Conservation (phyloP, 35 echinoderm and acorn worm genomes). For the Apostichopus californicus region DNA sequence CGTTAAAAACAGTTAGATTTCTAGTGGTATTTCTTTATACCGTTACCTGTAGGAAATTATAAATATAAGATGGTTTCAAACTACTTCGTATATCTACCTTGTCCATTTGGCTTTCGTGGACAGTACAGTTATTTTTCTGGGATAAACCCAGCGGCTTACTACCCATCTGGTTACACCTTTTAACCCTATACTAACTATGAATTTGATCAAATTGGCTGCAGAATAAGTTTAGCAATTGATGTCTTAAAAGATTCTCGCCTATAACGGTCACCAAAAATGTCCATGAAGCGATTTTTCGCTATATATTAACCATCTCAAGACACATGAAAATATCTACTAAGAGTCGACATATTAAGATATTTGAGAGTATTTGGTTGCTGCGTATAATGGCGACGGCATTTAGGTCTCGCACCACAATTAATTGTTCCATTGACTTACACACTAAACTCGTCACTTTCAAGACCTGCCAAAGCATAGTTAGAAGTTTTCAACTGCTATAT, state of each 20-base stretch:
- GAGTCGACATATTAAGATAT: not conserved
- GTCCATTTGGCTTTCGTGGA: not conserved
- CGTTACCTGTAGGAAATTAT: too few relatives aligned
- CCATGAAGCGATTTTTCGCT: not conserved
- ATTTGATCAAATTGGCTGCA: not conserved
- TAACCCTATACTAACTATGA: not conserved
- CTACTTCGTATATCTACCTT: not conserved
- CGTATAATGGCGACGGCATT: too few relatives aligned
- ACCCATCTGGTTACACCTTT: not conserved
- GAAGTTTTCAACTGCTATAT: too few relatives aligned
- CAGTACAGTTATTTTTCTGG: not conserved
- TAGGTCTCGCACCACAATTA: too few relatives aligned
- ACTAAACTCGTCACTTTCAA: too few relatives aligned
- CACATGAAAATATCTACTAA: not conserved
- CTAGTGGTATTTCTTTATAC: too few relatives aligned
- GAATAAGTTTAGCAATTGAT: not conserved
- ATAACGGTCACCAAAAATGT: not conserved
- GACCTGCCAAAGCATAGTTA: too few relatives aligned
- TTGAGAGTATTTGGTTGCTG: too few relatives aligned
- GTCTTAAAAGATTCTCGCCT: not conserved
- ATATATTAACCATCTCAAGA: not conserved
- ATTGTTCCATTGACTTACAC: too few relatives aligned
- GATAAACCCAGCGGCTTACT: not conserved
- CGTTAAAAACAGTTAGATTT: too few relatives aligned
- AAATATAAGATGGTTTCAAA: not conserved